Evolutionary conservation across 2,113 vertebrate species (phyloP).

Genomic region (Gopherus flavomarginatus): DNA sequence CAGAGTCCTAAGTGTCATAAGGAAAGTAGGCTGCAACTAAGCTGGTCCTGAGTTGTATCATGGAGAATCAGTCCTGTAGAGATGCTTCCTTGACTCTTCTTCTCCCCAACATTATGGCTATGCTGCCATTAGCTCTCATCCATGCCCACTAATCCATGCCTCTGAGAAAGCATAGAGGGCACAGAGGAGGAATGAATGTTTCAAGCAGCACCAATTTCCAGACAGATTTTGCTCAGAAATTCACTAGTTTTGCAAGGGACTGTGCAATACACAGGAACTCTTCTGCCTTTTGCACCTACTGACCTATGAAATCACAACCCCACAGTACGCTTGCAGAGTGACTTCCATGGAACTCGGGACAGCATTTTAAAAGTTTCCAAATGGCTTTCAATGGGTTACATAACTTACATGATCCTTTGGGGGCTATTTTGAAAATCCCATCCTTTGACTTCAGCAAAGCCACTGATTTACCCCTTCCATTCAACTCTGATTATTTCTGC

Average conservation of each 20-base stretch:
- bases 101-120: not conserved
- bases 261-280: not conserved
- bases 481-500: not conserved
- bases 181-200: constrained; percentile 40
- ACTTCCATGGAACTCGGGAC: not conserved
- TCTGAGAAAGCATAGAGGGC: constrained; percentile 19
- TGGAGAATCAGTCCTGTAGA: not conserved
- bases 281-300: not conserved
- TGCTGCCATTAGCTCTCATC: constrained; percentile 67
- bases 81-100: not conserved
- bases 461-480: not conserved
- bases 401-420: not conserved
- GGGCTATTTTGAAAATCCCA: not conserved
- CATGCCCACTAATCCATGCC: constrained; percentile 62
- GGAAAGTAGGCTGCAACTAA: not conserved
- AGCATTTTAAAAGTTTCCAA: not conserved
- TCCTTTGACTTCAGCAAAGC: not conserved
- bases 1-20: not conserved
- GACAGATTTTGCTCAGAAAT: not conserved
- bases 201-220: not conserved
- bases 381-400: not conserved
- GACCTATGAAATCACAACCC: not conserved
- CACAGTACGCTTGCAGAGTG: not conserved
- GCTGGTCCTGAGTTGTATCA: not conserved
- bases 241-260: constrained; percentile 11